A percentile compares a stretch with the other conserved stretches of the same genome.
Evolutionary conservation across 2,797 vertebrate species (phyloP).

Genomic region (Naso thynnoides): DNA sequence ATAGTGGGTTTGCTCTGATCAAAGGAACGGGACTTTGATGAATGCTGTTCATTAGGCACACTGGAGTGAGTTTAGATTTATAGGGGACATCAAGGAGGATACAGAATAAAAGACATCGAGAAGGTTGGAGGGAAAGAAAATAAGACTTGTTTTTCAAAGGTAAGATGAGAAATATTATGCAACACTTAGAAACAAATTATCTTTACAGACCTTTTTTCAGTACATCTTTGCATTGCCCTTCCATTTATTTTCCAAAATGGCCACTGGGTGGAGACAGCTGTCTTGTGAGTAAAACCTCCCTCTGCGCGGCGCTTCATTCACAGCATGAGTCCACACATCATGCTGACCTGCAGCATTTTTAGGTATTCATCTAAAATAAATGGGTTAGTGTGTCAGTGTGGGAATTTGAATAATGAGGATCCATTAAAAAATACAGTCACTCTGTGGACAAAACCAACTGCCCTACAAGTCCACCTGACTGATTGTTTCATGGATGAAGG

Average conservation of each 20-base stretch:
- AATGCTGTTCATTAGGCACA: slow-evolving; percentile 85
- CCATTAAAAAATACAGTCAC: slow-evolving; percentile 64
- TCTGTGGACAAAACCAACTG: slow-evolving; percentile 53
- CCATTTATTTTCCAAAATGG: slow-evolving; percentile 30
- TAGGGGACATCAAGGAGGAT: slow-evolving; percentile 52
- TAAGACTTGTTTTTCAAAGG: slow-evolving; percentile 27
- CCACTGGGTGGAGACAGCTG: slow-evolving; percentile 85
- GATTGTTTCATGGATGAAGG: slow-evolving; percentile 73
- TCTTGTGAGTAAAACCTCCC: slow-evolving; percentile 64
- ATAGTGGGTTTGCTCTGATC: slow-evolving; percentile 76
- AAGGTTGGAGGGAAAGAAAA: slow-evolving; percentile 25
- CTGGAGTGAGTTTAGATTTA: slow-evolving; percentile 62
- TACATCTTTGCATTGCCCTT: slow-evolving; percentile 4
- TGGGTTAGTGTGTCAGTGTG: slow-evolving; percentile 66
- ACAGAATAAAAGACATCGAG: slow-evolving; percentile 24
- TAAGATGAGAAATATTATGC: slow-evolving; percentile 53
- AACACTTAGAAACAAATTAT: slow-evolving; percentile 52
- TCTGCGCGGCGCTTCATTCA: slow-evolving; percentile 29
- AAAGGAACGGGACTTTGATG: slow-evolving; percentile 85
- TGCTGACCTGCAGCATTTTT: slow-evolving; percentile 70
- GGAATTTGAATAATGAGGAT: slow-evolving; percentile 72
- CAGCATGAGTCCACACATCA: slow-evolving; percentile 46
- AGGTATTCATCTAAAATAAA: slow-evolving; percentile 76
- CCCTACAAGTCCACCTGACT: slow-evolving; percentile 65
- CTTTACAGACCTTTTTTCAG: slow-evolving; percentile 18